Evolutionary conservation across 1,140 invertebrate genomes (phyloP).

Genomic region (Araneus ventricosus): DNA sequence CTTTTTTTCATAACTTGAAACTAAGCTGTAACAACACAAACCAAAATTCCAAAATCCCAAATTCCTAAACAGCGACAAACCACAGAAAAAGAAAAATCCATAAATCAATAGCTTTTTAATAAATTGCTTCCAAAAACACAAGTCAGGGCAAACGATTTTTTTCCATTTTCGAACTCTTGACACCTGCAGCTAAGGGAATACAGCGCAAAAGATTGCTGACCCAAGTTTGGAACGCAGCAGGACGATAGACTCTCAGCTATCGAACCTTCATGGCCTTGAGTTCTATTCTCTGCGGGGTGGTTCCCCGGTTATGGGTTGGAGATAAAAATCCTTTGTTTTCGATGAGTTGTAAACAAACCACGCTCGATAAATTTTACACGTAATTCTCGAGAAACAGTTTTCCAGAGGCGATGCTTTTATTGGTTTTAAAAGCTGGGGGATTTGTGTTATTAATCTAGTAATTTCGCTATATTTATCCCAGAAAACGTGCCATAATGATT

Average conservation of each 20-base stretch:
- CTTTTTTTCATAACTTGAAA: too few species aligned
- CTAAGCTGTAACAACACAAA: too few species aligned
- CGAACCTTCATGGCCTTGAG: background rate
- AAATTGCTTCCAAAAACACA: background rate
- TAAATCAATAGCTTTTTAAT: slow-evolving; percentile 7
- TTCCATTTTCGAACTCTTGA: background rate
- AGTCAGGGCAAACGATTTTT: background rate
- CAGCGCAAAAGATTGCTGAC: background rate
- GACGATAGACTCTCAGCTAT: too few species aligned
- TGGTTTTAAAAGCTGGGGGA: background rate
- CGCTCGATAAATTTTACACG: background rate
- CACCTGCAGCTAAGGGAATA: background rate
- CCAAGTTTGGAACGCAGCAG: background rate
- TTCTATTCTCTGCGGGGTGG: background rate
- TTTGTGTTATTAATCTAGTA: too few species aligned
- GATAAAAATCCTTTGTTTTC: slow-evolving; percentile 1
- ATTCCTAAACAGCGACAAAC: too few species aligned
- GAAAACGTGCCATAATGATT: too few species aligned
- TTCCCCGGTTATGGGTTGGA: background rate
- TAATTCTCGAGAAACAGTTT: background rate
- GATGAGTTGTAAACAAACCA: background rate
- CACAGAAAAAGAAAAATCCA: background rate
- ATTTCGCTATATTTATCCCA: too few species aligned
- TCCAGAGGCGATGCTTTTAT: background rate
- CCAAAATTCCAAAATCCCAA: too few species aligned